These are phyloP conservation scores for Amphipyra tragopoginis DNA, from an alignment of 2,888 invertebrate genomes.

Conservation along the genomic window DNA sequence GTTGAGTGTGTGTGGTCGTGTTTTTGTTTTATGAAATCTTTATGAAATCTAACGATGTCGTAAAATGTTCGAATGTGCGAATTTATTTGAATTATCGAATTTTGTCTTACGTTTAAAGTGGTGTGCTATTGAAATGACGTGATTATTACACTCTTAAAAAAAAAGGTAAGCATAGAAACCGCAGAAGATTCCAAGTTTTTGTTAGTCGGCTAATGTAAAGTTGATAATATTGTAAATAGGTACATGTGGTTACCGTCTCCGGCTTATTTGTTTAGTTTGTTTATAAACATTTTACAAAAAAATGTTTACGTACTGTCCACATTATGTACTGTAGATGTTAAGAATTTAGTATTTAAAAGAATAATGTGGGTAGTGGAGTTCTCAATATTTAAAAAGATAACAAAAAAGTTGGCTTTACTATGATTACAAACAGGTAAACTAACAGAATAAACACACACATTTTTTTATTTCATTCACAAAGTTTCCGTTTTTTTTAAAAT, in stretches of 20 bases:
- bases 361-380: neutral
- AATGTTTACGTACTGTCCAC: neutral
- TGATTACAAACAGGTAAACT: too few relatives aligned
- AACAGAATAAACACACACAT: too few relatives aligned
- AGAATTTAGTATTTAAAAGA: neutral
- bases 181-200: constrained; percentile 15
- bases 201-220: constrained; percentile 16
- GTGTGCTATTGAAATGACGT: constrained; percentile 69
- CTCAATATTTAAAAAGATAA: too few relatives aligned
- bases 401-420: too few relatives aligned
- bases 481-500: too few relatives aligned
- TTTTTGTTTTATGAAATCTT: constrained; percentile 72
- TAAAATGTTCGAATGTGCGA: constrained; percentile 75
- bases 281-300: neutral
- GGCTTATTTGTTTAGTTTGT: neutral
- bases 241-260: neutral
- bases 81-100: constrained; percentile 64
- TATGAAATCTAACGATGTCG: constrained; percentile 60
- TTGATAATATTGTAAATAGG: constrained; percentile 9
- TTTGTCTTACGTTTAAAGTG: constrained; percentile 65
- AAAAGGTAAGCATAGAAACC: constrained; percentile 50
- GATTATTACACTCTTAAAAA: constrained; percentile 44
- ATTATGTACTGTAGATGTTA: neutral
- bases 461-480: too few relatives aligned
- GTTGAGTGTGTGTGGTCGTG: constrained; percentile 71